phyloP scores from a whole-genome alignment of 2,797 vertebrate species.

The Oreonectes daqikongensis region DNA sequence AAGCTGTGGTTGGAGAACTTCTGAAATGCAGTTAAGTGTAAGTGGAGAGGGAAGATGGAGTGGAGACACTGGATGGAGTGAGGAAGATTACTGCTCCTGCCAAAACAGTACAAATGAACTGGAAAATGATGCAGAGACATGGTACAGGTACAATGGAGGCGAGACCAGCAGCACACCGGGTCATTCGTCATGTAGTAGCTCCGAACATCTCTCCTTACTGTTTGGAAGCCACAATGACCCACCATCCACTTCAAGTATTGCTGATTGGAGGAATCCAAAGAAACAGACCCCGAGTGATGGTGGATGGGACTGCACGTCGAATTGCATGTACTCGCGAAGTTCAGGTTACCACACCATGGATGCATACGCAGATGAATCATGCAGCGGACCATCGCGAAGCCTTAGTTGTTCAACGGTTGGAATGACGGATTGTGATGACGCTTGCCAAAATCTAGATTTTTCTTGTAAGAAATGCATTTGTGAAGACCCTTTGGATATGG shows the following conservation, averaged over 20 bases:
- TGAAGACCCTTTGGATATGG: constrained; percentile 65
- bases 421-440: constrained; percentile 74
- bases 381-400: constrained; percentile 70
- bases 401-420: constrained; percentile 75
- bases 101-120: constrained; percentile 75
- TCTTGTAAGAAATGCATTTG: constrained; percentile 65
- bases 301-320: constrained; percentile 69
- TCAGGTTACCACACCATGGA: constrained; percentile 76
- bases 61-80: constrained; percentile 67
- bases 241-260: constrained; percentile 64
- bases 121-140: constrained; percentile 54
- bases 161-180: constrained; percentile 70
- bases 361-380: constrained; percentile 66
- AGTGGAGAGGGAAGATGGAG: constrained; percentile 64
- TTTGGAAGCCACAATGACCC: constrained; percentile 73
- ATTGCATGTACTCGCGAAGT: constrained; percentile 73
- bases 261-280: constrained; percentile 63
- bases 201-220: constrained; percentile 76
- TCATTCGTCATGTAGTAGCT: constrained; percentile 74
- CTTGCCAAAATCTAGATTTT: constrained; percentile 66
- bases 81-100: constrained; percentile 72
- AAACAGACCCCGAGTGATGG: constrained; percentile 55
- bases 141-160: constrained; percentile 67
- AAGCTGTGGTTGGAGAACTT: constrained; percentile 58
- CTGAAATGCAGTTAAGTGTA: constrained; percentile 62